phyloP scores from a whole-genome alignment of 2,888 invertebrate genomes.

The Drosophila parthenogenetica region DNA sequence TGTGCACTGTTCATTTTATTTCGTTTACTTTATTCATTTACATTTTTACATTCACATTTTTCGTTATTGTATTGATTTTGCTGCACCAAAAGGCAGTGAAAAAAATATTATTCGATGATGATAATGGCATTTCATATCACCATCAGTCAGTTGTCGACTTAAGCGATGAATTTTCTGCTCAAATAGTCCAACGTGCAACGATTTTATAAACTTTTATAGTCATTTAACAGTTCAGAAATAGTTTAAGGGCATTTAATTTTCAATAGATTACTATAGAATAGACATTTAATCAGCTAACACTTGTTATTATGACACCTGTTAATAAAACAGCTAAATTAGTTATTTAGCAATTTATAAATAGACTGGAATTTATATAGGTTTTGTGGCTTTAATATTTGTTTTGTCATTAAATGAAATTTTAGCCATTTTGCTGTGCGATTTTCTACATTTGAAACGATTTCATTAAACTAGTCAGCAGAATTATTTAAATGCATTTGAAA shows the following conservation, averaged over 20 bases:
- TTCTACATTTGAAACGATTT: too few species aligned
- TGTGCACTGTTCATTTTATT: constrained; percentile 43
- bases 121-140: constrained; percentile 28
- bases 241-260: background rate
- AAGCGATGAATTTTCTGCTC: background rate
- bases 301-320: background rate
- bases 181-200: constrained; percentile 21
- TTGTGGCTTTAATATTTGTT: too few species aligned
- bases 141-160: constrained; percentile 19
- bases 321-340: background rate
- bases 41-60: constrained; percentile 7
- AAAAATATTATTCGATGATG: constrained; percentile 32
- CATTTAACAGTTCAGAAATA: background rate
- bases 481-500: too few species aligned
- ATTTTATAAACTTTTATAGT: background rate
- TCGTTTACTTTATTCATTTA: constrained; percentile 22
- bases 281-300: too few species aligned
- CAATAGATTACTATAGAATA: too few species aligned
- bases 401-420: too few species aligned
- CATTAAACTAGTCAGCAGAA: too few species aligned
- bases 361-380: too few species aligned
- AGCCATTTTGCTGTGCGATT: too few species aligned
- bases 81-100: constrained; percentile 17
- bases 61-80: constrained; percentile 44
- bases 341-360: too few species aligned